Percentiles rank a stretch among this genome's conserved stretches.
Conservation (phyloP, 2,888 invertebrate genomes). For the Xylota segnis region DNA sequence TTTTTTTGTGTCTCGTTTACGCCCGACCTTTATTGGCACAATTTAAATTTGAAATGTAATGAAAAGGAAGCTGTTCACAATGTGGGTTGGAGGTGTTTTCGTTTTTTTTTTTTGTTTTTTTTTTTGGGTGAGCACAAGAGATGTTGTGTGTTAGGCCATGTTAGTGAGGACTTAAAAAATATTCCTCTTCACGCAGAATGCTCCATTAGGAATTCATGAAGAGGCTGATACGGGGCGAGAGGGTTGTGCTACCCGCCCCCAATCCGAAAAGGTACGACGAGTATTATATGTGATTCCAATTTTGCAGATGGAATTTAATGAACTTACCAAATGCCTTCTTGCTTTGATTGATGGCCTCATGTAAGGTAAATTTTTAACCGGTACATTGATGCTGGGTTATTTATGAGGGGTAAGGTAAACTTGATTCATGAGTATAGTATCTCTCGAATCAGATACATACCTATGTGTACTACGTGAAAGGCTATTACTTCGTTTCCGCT, state of each 20-base stretch:
- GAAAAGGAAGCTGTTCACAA: conserved; percentile 22
- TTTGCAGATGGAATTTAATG: conserved; percentile 35
- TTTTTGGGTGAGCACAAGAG: not conserved
- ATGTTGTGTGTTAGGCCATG: not conserved
- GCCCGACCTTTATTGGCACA: conserved; percentile 15
- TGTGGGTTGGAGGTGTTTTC: not conserved
- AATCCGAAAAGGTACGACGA: not conserved
- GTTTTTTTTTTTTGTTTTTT: not conserved
- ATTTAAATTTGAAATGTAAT: conserved; percentile 45
- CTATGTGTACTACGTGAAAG: not conserved
- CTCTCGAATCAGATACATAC: not conserved
- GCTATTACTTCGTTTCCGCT: not conserved
- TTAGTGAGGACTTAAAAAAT: conserved; percentile 3
- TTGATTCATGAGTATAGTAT: not conserved
- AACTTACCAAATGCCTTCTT: conserved; percentile 17
- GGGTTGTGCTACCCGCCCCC: not conserved
- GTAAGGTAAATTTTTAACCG: conserved; percentile 20
- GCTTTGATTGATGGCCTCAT: conserved; percentile 37
- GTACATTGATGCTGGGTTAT: not conserved
- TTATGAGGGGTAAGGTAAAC: not conserved
- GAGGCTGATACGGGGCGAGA: not conserved
- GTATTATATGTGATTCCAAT: conserved; percentile 15
- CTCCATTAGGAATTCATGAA: conserved; percentile 19
- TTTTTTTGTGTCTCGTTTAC: not conserved
- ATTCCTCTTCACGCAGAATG: conserved; percentile 4